These are phyloP conservation scores for Tenebrosternarchus preto DNA, from an alignment of 2,113 vertebrate species.

Conservation along the genomic window DNA sequence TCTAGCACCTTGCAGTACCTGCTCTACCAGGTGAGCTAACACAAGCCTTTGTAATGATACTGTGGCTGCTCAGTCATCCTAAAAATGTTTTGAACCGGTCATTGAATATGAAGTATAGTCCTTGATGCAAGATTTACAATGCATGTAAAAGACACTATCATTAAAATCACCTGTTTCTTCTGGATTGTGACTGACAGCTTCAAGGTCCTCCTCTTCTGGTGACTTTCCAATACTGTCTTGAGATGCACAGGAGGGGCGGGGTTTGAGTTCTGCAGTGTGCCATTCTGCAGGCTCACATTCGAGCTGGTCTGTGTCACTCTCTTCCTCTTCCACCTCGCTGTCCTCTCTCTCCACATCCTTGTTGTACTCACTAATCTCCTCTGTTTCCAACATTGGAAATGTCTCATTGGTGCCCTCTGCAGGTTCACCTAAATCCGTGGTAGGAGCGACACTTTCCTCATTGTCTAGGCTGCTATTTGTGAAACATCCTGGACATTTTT, in stretches of 20 bases:
- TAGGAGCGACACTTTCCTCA: neutral
- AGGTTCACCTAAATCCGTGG: no score
- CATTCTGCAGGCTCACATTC: neutral
- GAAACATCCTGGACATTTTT: neutral
- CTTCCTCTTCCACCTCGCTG: neutral
- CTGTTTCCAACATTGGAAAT: neutral
- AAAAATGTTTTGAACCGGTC: no score
- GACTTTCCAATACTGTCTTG: neutral
- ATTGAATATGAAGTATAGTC: no score
- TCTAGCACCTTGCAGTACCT: no score
- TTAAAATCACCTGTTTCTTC: conserved; percentile 19
- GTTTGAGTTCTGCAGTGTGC: neutral
- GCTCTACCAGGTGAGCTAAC: no score
- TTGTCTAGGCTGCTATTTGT: neutral
- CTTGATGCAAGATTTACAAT: no score
- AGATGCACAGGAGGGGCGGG: neutral
- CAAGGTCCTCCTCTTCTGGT: conserved; percentile 16
- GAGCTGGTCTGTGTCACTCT: neutral
- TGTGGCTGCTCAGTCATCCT: no score
- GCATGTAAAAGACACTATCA: no score
- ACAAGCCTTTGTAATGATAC: no score
- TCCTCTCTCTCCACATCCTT: neutral
- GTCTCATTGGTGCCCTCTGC: neutral
- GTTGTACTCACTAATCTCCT: neutral
- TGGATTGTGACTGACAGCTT: neutral